Base-by-base conservation (phyloP, 2,888 invertebrate species). In the Lamproptera curius region DNA sequence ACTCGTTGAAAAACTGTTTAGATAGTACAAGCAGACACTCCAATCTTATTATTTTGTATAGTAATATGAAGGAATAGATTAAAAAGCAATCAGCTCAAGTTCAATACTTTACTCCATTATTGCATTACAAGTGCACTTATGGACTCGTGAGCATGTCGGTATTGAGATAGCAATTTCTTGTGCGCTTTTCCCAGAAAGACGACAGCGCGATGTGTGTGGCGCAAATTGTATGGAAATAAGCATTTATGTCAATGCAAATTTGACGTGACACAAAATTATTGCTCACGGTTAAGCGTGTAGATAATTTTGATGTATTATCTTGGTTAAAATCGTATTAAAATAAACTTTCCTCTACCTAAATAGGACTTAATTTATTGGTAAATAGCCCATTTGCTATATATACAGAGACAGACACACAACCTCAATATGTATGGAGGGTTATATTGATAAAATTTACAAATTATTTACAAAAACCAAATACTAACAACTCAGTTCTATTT, bases 151-250 rank as follows among this genome's bases (percentile, higher is more conserved):
- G 46, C 54, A 51, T 36, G 55, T 57, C 48, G 51, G 16, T 53
- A 54, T 47, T 41, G 39, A 53, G 53, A 45, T 44, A 57, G 56
- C 50, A 55, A 57, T 57, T 63, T 62, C 59, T 59, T 61, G 59
- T 50, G 57, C 61, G 53, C 55, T 54, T 58, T 72, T 70, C 67
- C 51, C 61, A 57, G 67, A 70, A 63, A 63, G 55, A 57, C 38
- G 44, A 54, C 56, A 54, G 48, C 59, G 66, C 75, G 66, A 70
- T 70, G 73, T 82, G 80, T 80, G 82, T 75, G 78, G 78, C 68
- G 63, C 70, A 75, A 79, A 80, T 80, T 79, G 79, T 80, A 82
- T 80, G 82, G 72, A 76, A 80, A 81, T 80, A 70, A 74, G 69
- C 56, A 53, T 55, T 58, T 60, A 59, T 56, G 51, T 65, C 61